Evolutionary conservation across 2,797 vertebrate species (phyloP).

Genomic region (Platalea minor): DNA sequence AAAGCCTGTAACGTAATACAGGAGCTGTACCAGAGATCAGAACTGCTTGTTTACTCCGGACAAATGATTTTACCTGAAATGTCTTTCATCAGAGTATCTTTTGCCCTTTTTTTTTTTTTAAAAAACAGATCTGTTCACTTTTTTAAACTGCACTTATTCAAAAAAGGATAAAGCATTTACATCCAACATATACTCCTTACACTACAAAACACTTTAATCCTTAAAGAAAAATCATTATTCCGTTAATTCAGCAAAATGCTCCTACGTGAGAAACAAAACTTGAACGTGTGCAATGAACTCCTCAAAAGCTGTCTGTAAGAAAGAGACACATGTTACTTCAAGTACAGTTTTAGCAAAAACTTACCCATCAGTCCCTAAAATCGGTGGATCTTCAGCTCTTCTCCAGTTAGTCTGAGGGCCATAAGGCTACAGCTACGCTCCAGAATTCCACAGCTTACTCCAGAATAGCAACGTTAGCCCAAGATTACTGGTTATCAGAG

Average conservation of each 20-base stretch:
- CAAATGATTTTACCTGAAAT: no score
- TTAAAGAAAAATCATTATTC: not conserved
- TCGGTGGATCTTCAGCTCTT: not conserved
- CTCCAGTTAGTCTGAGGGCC: not conserved
- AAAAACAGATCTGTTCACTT: not conserved
- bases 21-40: not conserved
- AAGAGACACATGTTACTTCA: fast-evolving
- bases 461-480: fast-evolving
- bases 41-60: not conserved
- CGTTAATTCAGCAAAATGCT: not conserved
- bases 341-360: not conserved
- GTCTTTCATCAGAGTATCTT: not conserved
- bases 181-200: not conserved
- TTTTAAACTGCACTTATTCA: not conserved
- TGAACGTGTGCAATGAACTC: not conserved
- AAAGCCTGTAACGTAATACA: not conserved
- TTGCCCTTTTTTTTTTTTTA: not conserved
- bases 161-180: not conserved
- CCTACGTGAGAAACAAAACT: not conserved
- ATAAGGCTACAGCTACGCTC: not conserved
- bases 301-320: no score
- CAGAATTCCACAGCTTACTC: not conserved
- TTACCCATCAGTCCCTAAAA: not conserved
- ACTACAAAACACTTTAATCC: not conserved
- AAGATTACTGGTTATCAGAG: fast-evolving